Base-by-base conservation (phyloP, 1,140 invertebrate genomes). In the Luehdorfia chinensis region DNA sequence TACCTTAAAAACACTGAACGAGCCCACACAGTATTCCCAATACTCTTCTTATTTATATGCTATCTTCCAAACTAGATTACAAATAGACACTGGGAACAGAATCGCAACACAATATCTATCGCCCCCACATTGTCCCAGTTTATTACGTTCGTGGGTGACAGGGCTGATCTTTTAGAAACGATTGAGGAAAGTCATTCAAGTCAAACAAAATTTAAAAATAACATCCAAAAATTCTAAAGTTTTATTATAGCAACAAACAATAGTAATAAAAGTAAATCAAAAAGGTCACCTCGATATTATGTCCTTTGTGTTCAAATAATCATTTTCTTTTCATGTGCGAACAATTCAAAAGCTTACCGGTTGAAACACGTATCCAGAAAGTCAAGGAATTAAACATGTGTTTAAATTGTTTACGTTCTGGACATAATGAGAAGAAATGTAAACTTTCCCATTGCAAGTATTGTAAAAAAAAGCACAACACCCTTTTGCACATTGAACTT, bases 361-460 rank as follows among this genome's bases (percentile, higher is more conserved):
- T n/a, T n/a, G n/a, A n/a, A n/a, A n/a, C n/a, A n/a, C n/a, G n/a
- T n/a, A n/a, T 47, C 15, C 32, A 53, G 32, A 25, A 41, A 13
- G 34, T 53, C 12, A 9, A 16, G 8, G 27, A 41, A 16, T 9
- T 32, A 5, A 31, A 47, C 9, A 9, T 52, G 21, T 52, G 50
- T 13, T 21, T 30, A 18, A 46, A 52, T 33, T 51, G 49, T 19
- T 45, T 51, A 34, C 43, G 44, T 9, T 19, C 27, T 1, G 44
- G 50, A 13, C 50, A 53, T 11, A 27, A 15, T 7, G n/a, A n/a
- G n/a, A n/a, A n/a, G n/a, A n/a, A n/a, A n/a, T n/a, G n/a, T n/a
- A n/a, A n/a, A n/a, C n/a, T n/a, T n/a, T n/a, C n/a, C n/a, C n/a
- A n/a, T n/a, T n/a, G n/a, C n/a, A n/a, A n/a, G n/a, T n/a, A n/a